Evolutionary conservation across 2,113 vertebrate species (phyloP).

Genomic region (Emydura subglobosa): DNA sequence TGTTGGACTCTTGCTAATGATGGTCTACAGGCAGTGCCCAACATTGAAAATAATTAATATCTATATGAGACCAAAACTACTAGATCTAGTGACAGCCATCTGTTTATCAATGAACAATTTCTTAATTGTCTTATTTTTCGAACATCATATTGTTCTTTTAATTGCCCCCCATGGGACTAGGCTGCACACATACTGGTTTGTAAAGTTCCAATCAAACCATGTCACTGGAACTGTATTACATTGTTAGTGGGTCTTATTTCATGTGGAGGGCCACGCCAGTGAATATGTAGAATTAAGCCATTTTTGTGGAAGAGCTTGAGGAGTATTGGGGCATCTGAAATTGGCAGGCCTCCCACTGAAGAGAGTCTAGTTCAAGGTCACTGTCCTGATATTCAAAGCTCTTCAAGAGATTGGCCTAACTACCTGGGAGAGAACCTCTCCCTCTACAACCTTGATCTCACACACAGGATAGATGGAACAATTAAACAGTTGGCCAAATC

Average conservation of each 20-base stretch:
- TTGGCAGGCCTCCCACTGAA: background rate
- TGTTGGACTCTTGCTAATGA: background rate
- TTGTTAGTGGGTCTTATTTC: rapidly evolving
- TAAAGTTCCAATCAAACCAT: background rate
- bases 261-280: background rate
- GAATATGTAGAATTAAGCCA: background rate
- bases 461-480: background rate
- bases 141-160: background rate
- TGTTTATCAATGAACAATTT: background rate
- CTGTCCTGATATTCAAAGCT: conserved; percentile 10
- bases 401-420: background rate
- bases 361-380: background rate
- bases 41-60: background rate
- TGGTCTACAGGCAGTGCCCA: background rate
- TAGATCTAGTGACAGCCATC: rapidly evolving
- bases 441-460: background rate
- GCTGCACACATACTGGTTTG: background rate
- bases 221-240: background rate
- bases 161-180: background rate
- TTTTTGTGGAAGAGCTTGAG: conserved; percentile 2
- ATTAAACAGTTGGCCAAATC: background rate
- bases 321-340: background rate
- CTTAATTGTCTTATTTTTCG: background rate
- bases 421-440: background rate
- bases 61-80: background rate